Evolutionary conservation across 1,140 invertebrate genomes (phyloP).

Genomic region (Leguminivora glycinivorella): DNA sequence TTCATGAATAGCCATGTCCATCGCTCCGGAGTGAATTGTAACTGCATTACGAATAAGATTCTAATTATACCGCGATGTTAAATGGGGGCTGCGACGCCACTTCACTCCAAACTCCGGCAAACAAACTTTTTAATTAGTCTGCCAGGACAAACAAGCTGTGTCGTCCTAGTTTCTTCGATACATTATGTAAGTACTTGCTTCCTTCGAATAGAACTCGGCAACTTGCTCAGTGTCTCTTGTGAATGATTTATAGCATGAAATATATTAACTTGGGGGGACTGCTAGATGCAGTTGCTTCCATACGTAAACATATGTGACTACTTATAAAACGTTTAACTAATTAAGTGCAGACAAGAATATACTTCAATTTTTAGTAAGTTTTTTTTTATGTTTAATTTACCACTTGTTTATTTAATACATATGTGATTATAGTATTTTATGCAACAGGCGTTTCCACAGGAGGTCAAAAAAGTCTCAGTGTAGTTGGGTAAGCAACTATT

Average conservation of each 20-base stretch:
- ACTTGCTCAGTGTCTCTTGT: conserved; percentile 40
- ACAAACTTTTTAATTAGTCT: conserved; percentile 79
- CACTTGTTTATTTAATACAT: neutral
- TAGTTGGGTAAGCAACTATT: too few species aligned
- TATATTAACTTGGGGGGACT: conserved; percentile 16
- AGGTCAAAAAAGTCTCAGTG: too few species aligned
- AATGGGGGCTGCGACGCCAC: conserved; percentile 61
- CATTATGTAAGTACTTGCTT: conserved; percentile 50
- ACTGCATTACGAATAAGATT: conserved; percentile 26
- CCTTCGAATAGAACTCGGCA: conserved; percentile 43
- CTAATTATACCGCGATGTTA: conserved; percentile 60
- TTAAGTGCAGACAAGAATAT: neutral
- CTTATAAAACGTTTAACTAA: neutral
- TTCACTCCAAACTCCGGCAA: conserved; percentile 59
- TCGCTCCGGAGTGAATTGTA: neutral
- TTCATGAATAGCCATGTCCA: neutral
- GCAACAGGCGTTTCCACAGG: too few species aligned
- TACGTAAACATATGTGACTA: neutral
- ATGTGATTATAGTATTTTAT: too few species aligned
- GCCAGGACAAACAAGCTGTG: conserved; percentile 71
- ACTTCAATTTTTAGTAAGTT: too few species aligned
- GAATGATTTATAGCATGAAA: conserved; percentile 38
- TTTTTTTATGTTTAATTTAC: neutral
- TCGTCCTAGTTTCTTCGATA: conserved; percentile 63
- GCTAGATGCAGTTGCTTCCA: conserved; percentile 8